Conservation (phyloP, 2,113 vertebrate genomes). For the Phainopepla nitens region DNA sequence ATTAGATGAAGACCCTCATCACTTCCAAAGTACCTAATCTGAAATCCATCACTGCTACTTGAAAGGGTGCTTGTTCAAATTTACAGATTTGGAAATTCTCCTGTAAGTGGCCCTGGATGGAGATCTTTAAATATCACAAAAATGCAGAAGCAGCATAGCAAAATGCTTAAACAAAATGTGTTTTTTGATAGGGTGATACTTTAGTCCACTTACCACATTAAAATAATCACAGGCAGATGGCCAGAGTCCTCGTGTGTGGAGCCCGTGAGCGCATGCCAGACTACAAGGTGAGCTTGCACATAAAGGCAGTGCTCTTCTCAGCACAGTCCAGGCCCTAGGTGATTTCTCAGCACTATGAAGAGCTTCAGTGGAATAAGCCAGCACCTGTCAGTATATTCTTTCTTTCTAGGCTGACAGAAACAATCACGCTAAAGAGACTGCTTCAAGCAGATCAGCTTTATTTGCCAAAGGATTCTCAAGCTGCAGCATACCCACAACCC, state of each 20-base stretch:
- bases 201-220: neutral
- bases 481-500: neutral
- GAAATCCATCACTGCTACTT: neutral
- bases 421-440: neutral
- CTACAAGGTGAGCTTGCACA: neutral
- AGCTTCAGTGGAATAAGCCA: neutral
- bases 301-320: neutral
- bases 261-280: rapidly evolving
- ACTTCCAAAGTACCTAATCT: neutral
- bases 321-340: neutral
- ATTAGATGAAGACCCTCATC: neutral
- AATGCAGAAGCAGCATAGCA: neutral
- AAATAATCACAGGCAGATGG: neutral
- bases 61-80: neutral
- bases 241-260: neutral
- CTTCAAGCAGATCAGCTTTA: neutral
- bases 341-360: neutral
- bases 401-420: neutral
- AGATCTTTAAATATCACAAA: neutral
- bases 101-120: neutral
- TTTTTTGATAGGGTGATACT: neutral
- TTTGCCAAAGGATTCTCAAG: neutral
- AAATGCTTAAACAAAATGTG: neutral
- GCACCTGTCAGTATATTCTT: neutral
- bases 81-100: neutral